Base-by-base conservation (phyloP, 1,140 invertebrate species). In the Drosophila gunungcola region DNA sequence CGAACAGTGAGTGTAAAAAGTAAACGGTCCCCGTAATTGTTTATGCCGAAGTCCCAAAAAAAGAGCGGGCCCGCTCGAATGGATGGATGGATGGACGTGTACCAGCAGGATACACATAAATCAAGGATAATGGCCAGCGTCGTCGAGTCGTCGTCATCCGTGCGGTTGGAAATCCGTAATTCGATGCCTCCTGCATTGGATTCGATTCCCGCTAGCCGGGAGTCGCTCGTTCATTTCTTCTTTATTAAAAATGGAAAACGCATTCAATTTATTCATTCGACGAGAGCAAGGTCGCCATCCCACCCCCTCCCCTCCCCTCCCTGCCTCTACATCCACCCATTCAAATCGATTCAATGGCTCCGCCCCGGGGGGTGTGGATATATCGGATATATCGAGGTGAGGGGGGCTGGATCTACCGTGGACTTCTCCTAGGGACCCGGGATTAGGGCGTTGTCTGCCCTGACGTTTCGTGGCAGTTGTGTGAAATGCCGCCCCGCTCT, bases 181-280 rank as follows among this genome's bases (percentile, higher is more conserved):
- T 89, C 80, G 84, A 88, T 88, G 83, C 83, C 83, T 83, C 82
- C 69, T 88, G 84, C 83, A 89, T 83, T 73, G 81, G 79, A 25
- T 61, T 64, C 46, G 45, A 53, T 75, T 57, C 52, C 43, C 25
- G 21, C 29, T 2, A 34, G 27, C n/a, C 48, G 25, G 16, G 16
- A 48, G 25, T 72, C 67, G 54, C 38, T 36, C 65, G 80, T 78
- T 80, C 64, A 58, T 67, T 78, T 75, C 74, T 68, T 62, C 75
- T 89, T 88, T 88, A 89, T 89, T 84, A 88, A 88, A 88, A 88
- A 86, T 88, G 89, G 84, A 88, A 88, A 88, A 88, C 84, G 84
- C 84, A 88, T 88, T 88, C 83, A 88, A 88, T 88, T 88, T 89
- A 88, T 88, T 80, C 83, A 89, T 75, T 69, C 55, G 82, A 52